Evolutionary conservation across 1,140 invertebrate species (phyloP).

Genomic region (Periplaneta americana): DNA sequence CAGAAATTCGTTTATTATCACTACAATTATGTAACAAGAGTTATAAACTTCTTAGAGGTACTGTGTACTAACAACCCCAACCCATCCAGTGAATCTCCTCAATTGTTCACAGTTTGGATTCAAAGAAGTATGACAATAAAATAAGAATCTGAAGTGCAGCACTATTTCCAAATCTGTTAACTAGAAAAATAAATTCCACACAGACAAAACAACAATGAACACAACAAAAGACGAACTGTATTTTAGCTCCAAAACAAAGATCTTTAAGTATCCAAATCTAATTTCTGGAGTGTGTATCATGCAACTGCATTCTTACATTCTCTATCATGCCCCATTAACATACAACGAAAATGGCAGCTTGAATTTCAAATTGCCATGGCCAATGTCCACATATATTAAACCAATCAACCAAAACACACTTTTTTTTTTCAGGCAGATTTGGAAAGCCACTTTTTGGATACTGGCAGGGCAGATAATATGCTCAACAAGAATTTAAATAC

Average conservation of each 20-base stretch:
- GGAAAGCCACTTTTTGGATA: not conserved
- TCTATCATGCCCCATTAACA: not conserved
- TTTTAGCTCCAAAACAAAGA: not conserved
- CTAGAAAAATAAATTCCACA: not conserved
- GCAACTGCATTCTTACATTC: not conserved
- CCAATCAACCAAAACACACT: not conserved
- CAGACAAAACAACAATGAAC: not conserved
- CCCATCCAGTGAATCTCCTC: too few relatives aligned
- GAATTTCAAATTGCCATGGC: not conserved
- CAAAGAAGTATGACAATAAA: not conserved
- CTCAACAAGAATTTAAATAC: not conserved
- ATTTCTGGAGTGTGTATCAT: not conserved
- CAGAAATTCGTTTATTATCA: too few relatives aligned
- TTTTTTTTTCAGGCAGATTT: not conserved
- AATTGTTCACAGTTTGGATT: not conserved
- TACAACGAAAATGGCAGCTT: not conserved
- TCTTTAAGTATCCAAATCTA: not conserved
- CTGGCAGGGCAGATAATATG: not conserved
- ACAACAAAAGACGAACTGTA: not conserved
- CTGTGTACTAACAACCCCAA: too few relatives aligned
- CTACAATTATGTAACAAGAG: too few relatives aligned
- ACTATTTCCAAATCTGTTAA: too few relatives aligned
- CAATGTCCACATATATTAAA: not conserved
- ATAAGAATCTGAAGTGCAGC: not conserved
- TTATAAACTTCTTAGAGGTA: too few relatives aligned